A percentile compares a stretch with the other conserved stretches of the same genome.
phyloP scores from a whole-genome alignment of 2,888 invertebrate species.

The Drosophila picticornis region DNA sequence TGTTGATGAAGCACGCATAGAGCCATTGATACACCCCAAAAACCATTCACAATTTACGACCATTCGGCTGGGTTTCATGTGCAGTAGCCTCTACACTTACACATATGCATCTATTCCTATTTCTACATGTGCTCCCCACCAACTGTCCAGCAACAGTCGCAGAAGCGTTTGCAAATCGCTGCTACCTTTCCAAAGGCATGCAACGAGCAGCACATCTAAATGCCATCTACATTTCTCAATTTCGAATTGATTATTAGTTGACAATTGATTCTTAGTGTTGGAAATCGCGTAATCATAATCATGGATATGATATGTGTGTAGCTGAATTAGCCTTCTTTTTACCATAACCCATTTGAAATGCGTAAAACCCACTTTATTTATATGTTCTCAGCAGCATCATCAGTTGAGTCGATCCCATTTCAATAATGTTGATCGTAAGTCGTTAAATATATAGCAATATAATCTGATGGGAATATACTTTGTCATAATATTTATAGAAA shows the following conservation, averaged over 20 bases:
- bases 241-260: neutral
- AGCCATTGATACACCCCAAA: slow-evolving; percentile 40
- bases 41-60: slow-evolving; percentile 50
- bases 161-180: slow-evolving; percentile 25
- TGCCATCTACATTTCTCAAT: neutral
- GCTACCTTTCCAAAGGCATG: neutral
- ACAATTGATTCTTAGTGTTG: neutral
- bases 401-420: neutral
- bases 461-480: neutral
- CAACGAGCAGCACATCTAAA: neutral
- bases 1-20: slow-evolving; percentile 48
- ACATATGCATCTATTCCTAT: neutral
- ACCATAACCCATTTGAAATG: neutral
- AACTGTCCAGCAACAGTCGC: neutral
- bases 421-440: neutral
- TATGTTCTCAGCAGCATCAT: neutral
- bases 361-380: neutral
- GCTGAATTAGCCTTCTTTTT: neutral
- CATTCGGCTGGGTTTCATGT: slow-evolving; percentile 31
- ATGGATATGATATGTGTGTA: neutral
- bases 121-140: neutral
- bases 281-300: too few relatives aligned
- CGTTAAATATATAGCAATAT: neutral
- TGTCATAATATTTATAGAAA: neutral
- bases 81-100: slow-evolving; percentile 10